phyloP scores from a whole-genome alignment of 2,797 vertebrate genomes.

The Chaetophractus vellerosus region DNA sequence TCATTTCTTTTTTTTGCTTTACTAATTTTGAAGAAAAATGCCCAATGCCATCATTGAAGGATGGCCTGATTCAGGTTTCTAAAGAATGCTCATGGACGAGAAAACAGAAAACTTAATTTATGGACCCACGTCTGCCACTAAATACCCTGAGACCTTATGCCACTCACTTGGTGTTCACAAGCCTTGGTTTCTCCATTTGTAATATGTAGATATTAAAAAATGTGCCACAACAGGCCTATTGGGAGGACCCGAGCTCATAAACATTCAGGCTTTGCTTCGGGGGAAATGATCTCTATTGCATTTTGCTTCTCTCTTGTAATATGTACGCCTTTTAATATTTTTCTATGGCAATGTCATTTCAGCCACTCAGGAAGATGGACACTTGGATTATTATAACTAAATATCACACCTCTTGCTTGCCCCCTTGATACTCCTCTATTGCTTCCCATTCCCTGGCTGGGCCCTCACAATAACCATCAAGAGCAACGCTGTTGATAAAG shows the following conservation, averaged over 20 bases:
- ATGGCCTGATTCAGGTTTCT: background rate
- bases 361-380: background rate
- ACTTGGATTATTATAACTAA: background rate
- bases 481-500: background rate
- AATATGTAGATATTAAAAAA: background rate
- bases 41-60: background rate
- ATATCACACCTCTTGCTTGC: background rate
- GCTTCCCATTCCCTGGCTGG: background rate
- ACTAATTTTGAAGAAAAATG: background rate
- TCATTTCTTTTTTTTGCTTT: background rate
- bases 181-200: background rate
- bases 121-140: background rate
- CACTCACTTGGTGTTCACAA: background rate
- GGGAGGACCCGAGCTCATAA: constrained; percentile 32
- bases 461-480: background rate
- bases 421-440: background rate
- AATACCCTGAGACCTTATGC: background rate
- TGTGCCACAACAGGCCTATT: background rate
- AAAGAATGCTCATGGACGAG: background rate
- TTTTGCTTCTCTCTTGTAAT: background rate
- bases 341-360: background rate
- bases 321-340: background rate
- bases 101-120: constrained; percentile 35
- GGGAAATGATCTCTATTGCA: background rate
- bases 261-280: background rate